Percentiles rank a stretch among this genome's conserved stretches.
phyloP scores from a whole-genome alignment of 2,113 vertebrate genomes.

The Perca flavescens region DNA sequence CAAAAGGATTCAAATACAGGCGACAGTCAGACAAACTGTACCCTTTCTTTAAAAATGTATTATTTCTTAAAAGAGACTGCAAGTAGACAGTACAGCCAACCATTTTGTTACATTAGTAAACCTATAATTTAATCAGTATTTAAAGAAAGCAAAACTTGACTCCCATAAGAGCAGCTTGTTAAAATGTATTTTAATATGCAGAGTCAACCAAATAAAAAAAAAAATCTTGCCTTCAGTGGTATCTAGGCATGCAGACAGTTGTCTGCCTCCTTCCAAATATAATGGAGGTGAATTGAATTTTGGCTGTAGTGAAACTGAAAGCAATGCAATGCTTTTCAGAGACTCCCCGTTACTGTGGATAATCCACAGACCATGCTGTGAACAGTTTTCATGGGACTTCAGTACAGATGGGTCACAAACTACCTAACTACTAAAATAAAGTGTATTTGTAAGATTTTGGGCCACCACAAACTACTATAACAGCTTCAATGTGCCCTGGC shows the following conservation, averaged over 20 bases:
- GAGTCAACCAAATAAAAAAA: neutral
- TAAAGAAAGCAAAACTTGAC: neutral
- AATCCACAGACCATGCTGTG: neutral
- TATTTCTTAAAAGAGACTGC: slow-evolving; percentile 15
- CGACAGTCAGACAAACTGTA: neutral
- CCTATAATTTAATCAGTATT: neutral
- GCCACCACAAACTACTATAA: neutral
- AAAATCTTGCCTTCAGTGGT: neutral
- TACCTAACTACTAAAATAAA: neutral
- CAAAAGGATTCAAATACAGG: slow-evolving; percentile 41
- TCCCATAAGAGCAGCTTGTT: neutral
- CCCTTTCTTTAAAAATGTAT: slow-evolving; percentile 12
- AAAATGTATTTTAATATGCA: neutral
- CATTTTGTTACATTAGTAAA: neutral
- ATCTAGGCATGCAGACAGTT: neutral
- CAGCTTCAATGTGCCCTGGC: neutral
- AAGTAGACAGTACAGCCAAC: neutral
- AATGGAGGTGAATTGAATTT: neutral
- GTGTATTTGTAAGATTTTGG: neutral
- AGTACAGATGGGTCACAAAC: slow-evolving; percentile 14
- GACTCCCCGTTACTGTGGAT: neutral
- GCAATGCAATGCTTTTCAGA: neutral
- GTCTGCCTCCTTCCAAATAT: neutral
- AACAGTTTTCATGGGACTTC: slow-evolving; percentile 1
- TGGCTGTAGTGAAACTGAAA: neutral